Evolutionary conservation across 2,888 invertebrate species (phyloP).

Genomic region (Girardia tigrina): DNA sequence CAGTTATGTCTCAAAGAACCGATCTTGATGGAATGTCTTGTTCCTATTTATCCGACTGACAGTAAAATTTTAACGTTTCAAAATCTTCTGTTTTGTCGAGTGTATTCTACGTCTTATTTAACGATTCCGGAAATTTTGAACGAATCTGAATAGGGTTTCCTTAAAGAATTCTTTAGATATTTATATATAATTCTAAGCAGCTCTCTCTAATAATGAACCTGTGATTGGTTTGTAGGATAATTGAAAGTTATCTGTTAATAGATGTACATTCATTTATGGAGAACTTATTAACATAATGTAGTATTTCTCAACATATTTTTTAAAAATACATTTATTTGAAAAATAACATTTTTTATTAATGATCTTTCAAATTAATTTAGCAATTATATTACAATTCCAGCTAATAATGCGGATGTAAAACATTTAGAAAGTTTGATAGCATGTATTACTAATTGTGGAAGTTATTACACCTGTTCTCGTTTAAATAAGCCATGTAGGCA

Average conservation of each 20-base stretch:
- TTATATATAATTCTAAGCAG: neutral
- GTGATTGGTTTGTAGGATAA: neutral
- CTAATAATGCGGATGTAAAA: too few relatives aligned
- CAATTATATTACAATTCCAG: too few relatives aligned
- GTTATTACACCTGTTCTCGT: too few relatives aligned
- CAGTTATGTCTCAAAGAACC: neutral
- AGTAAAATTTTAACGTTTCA: slow-evolving; percentile 6
- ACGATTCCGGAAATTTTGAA: neutral
- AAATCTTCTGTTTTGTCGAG: slow-evolving; percentile 10
- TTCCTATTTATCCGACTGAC: neutral
- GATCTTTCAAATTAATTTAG: too few relatives aligned
- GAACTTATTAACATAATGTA: neutral
- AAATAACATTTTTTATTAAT: too few relatives aligned
- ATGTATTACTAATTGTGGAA: too few relatives aligned
- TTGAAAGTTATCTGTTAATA: neutral
- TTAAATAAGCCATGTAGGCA: neutral
- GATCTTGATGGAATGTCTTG: neutral
- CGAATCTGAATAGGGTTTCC: neutral
- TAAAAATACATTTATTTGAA: too few relatives aligned
- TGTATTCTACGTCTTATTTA: neutral
- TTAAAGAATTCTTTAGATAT: too few relatives aligned
- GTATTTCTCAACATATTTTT: neutral
- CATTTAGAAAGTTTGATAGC: too few relatives aligned
- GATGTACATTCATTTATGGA: neutral
- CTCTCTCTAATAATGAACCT: neutral